These are phyloP conservation scores for Chalcosyrphus nemorum DNA, from an alignment of 2,888 invertebrate genomes.

Conservation along the genomic window DNA sequence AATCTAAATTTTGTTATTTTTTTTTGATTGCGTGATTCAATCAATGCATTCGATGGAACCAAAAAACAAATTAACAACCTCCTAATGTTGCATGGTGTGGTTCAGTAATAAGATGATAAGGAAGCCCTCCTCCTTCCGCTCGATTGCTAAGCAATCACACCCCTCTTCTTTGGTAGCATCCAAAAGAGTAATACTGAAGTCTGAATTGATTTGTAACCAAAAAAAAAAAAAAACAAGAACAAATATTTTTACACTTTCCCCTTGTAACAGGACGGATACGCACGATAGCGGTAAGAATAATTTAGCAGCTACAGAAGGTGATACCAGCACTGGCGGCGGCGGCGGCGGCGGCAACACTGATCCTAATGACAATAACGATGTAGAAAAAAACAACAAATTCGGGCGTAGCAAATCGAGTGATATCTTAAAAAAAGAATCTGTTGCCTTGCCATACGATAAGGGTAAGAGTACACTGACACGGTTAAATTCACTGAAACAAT, in stretches of 20 bases:
- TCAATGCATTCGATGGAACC: slow-evolving; percentile 22
- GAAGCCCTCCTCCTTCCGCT: neutral
- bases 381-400: slow-evolving; percentile 80
- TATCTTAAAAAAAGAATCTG: slow-evolving; percentile 85
- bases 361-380: neutral
- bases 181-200: slow-evolving; percentile 65
- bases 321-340: slow-evolving; percentile 45
- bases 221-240: slow-evolving; percentile 63
- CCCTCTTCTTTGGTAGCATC: slow-evolving; percentile 2
- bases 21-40: slow-evolving; percentile 40
- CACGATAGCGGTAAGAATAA: slow-evolving; percentile 70
- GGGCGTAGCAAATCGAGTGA: slow-evolving; percentile 89
- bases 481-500: slow-evolving; percentile 91
- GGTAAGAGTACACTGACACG: slow-evolving; percentile 83
- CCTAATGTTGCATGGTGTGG: slow-evolving; percentile 33
- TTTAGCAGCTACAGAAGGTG: slow-evolving; percentile 73
- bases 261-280: slow-evolving; percentile 75
- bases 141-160: slow-evolving; percentile 15
- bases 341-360: slow-evolving; percentile 60
- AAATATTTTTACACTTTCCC: slow-evolving; percentile 73
- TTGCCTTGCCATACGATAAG: slow-evolving; percentile 81
- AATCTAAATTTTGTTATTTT: slow-evolving; percentile 49
- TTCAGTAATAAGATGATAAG: slow-evolving; percentile 30
- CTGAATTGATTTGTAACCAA: slow-evolving; percentile 50
- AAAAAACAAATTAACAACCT: slow-evolving; percentile 27